These are phyloP conservation scores for Crocidura indochinensis DNA, from an alignment of 2,797 vertebrate species.

Conservation along the genomic window DNA sequence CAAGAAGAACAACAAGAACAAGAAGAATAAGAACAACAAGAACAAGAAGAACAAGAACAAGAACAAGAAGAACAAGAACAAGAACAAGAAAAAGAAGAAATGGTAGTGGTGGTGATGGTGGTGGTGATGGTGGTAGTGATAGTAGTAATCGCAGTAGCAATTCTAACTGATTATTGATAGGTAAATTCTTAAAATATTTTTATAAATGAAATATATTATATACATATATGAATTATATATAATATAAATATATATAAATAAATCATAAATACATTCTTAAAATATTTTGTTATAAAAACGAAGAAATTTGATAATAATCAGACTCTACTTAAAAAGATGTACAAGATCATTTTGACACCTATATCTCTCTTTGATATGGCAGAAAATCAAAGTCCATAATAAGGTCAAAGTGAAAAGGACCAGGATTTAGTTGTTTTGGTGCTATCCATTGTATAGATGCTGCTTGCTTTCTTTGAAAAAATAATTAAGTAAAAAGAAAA, in stretches of 20 bases:
- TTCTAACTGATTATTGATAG: neutral
- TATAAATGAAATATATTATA: neutral
- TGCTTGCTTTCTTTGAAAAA: slow-evolving; percentile 53
- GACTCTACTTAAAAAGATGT: neutral
- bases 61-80: no score
- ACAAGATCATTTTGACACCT: neutral
- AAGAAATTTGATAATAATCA: neutral
- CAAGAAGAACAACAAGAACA: no score
- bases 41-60: no score
- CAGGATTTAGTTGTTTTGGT: neutral
- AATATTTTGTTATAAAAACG: neutral
- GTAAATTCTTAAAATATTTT: slow-evolving; percentile 18
- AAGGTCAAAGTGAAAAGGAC: slow-evolving; percentile 39
- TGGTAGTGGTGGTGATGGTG: no score
- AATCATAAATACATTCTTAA: neutral
- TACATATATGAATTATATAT: no score
- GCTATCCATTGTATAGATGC: neutral
- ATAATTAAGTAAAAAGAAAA: neutral
- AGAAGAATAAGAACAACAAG: no score
- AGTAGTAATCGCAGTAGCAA: neutral
- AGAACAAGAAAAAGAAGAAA: no score
- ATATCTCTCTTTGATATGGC: neutral
- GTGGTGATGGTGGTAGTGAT: neutral
- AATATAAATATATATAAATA: no score
- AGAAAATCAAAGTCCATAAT: slow-evolving; percentile 44